Conservation (phyloP, 1,140 invertebrate genomes). For the Aleiodes sp. region DNA sequence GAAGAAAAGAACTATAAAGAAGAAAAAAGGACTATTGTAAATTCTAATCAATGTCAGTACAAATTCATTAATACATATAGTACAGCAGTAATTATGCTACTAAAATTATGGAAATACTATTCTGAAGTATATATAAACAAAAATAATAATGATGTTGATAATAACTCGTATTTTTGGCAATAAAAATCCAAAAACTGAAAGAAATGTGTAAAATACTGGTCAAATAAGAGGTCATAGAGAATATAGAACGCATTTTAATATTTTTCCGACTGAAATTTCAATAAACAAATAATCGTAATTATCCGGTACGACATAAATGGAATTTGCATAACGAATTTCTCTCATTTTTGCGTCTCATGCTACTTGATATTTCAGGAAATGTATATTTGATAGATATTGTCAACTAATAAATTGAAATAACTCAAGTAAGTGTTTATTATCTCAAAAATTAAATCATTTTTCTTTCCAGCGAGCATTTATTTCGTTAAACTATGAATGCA, state of each 20-base stretch:
- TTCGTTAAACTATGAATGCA: too few species aligned
- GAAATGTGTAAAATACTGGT: too few species aligned
- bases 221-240: too few species aligned
- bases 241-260: conserved; percentile 59
- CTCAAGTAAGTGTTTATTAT: conserved; percentile 38
- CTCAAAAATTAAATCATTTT: not conserved
- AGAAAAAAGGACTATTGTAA: conserved; percentile 37
- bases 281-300: conserved; percentile 34
- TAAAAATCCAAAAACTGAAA: too few species aligned
- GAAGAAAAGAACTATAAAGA: conserved; percentile 26
- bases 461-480: not conserved
- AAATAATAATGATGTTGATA: conserved; percentile 46
- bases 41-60: conserved; percentile 64
- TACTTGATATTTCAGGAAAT: conserved; percentile 52
- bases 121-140: conserved; percentile 36
- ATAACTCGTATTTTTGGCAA: conserved; percentile 60
- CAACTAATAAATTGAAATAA: conserved; percentile 60
- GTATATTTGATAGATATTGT: conserved; percentile 57
- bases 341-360: conserved; percentile 62
- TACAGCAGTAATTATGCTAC: not conserved
- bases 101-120: conserved; percentile 37
- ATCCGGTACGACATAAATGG: conserved; percentile 48
- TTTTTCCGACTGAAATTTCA: conserved; percentile 60
- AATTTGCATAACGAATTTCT: conserved; percentile 57
- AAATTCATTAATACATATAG: conserved; percentile 52